A percentile compares a stretch with the other conserved stretches of the same genome.
These are phyloP conservation scores for Marisa cornuarietis DNA, from an alignment of 1,140 invertebrate genomes.

Conservation along the genomic window DNA sequence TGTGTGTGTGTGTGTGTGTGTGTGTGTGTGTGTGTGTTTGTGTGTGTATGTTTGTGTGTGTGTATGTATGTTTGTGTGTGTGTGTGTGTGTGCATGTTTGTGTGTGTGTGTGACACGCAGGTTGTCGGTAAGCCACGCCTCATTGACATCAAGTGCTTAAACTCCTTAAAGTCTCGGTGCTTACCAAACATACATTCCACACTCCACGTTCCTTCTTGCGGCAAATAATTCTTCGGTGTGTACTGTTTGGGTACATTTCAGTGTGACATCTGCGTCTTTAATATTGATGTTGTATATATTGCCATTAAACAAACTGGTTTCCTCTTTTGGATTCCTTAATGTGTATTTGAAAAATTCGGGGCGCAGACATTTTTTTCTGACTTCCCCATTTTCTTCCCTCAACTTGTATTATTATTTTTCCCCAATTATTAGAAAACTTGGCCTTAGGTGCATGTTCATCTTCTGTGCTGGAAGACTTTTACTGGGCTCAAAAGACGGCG, in stretches of 20 bases:
- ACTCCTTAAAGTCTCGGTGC: background rate
- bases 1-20: background rate
- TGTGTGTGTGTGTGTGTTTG: background rate
- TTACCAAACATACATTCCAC: background rate
- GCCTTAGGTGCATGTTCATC: background rate
- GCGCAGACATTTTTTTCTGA: background rate
- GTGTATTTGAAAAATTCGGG: background rate
- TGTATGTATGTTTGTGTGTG: background rate
- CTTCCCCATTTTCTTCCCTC: background rate
- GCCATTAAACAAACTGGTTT: too few species aligned
- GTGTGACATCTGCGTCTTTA: too few species aligned
- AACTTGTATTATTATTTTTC: background rate
- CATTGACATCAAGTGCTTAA: background rate
- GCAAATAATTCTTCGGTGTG: too few species aligned
- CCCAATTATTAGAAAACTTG: background rate
- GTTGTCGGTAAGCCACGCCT: background rate
- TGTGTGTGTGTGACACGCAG: slow-evolving; percentile 1
- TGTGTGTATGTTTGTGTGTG: background rate
- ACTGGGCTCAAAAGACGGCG: background rate
- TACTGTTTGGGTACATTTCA: too few species aligned
- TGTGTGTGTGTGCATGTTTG: background rate
- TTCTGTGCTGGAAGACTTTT: background rate
- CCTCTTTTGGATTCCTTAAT: too few species aligned
- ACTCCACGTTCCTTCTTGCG: too few species aligned
- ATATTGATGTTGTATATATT: too few species aligned